These are phyloP conservation scores for Poecilia gillii DNA, from an alignment of 2,797 vertebrate species.

Conservation along the genomic window DNA sequence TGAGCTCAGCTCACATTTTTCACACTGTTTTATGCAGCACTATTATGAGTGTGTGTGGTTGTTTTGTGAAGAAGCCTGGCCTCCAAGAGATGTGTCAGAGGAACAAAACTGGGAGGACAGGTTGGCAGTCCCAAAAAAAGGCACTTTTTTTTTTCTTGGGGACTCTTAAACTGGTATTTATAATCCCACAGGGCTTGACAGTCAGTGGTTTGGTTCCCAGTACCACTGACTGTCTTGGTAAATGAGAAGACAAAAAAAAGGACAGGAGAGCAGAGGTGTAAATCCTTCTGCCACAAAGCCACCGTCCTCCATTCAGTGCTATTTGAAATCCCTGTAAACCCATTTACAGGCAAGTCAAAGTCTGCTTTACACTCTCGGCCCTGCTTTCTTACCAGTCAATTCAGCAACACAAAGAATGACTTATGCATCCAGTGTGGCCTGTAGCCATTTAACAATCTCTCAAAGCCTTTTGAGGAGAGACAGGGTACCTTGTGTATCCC, in stretches of 20 bases:
- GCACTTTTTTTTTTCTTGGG: background rate
- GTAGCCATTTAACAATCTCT: slow-evolving; percentile 21
- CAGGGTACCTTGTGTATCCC: slow-evolving; percentile 27
- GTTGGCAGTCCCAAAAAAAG: slow-evolving; percentile 20
- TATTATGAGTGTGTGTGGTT: slow-evolving; percentile 11
- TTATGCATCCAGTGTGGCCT: slow-evolving; percentile 33
- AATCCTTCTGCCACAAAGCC: slow-evolving; percentile 24
- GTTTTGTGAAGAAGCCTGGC: slow-evolving; percentile 19
- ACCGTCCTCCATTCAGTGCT: slow-evolving; percentile 7
- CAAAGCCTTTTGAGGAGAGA: slow-evolving; percentile 30
- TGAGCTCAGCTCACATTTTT: slow-evolving; percentile 11
- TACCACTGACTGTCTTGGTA: background rate
- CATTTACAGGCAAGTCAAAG: slow-evolving; percentile 7
- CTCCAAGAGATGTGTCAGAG: slow-evolving; percentile 28
- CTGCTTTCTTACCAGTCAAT: slow-evolving; percentile 33
- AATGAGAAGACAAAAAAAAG: background rate
- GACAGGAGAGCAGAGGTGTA: slow-evolving; percentile 22
- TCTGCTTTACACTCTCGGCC: slow-evolving; percentile 18
- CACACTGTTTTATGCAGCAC: background rate
- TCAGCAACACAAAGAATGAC: slow-evolving; percentile 43
- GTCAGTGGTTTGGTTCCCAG: slow-evolving; percentile 15
- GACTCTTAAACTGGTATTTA: slow-evolving; percentile 28
- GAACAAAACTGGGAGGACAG: background rate
- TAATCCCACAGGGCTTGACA: slow-evolving; percentile 16
- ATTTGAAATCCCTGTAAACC: slow-evolving; percentile 18